Conservation (phyloP, 37 sponge, comb jelly and placozoan genomes). For the Eunapius fragilis region DNA sequence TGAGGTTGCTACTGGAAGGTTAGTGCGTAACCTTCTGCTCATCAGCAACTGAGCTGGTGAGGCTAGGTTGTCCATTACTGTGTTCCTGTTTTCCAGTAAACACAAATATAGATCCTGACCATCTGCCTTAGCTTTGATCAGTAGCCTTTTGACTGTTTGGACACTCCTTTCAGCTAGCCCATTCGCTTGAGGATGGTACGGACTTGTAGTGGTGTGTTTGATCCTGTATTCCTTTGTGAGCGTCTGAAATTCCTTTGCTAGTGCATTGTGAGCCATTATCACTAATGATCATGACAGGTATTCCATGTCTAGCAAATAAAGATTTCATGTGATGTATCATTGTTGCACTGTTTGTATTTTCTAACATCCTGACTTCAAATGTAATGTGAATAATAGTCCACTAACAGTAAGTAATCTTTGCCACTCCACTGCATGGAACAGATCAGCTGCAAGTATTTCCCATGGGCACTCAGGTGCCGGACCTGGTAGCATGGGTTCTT, state of each 20-base stretch:
- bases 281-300: slow-evolving; percentile 50
- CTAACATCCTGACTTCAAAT: slow-evolving; percentile 54
- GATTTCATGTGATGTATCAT: slow-evolving; percentile 41
- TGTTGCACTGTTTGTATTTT: slow-evolving; percentile 3
- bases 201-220: slow-evolving; percentile 59
- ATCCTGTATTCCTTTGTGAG: slow-evolving; percentile 52
- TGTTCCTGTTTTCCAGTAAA: slow-evolving; percentile 4
- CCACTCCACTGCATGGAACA: slow-evolving; percentile 49
- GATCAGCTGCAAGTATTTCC: slow-evolving; percentile 54
- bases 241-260: slow-evolving; percentile 9
- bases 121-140: slow-evolving; percentile 31
- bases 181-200: slow-evolving; percentile 58
- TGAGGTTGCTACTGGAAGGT: neutral
- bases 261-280: slow-evolving; percentile 78
- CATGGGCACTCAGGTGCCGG: slow-evolving; percentile 45
- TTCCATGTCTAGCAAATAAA: slow-evolving; percentile 75
- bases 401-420: slow-evolving; percentile 38
- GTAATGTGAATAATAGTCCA: slow-evolving; percentile 69
- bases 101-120: slow-evolving; percentile 1
- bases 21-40: neutral
- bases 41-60: slow-evolving; percentile 11
- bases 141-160: slow-evolving; percentile 23
- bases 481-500: slow-evolving; percentile 8
- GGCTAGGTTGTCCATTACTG: neutral
- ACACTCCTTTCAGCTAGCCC: slow-evolving; percentile 73